Evolutionary conservation across 2,113 vertebrate genomes (phyloP).

Genomic region (Cynocephalus volans): DNA sequence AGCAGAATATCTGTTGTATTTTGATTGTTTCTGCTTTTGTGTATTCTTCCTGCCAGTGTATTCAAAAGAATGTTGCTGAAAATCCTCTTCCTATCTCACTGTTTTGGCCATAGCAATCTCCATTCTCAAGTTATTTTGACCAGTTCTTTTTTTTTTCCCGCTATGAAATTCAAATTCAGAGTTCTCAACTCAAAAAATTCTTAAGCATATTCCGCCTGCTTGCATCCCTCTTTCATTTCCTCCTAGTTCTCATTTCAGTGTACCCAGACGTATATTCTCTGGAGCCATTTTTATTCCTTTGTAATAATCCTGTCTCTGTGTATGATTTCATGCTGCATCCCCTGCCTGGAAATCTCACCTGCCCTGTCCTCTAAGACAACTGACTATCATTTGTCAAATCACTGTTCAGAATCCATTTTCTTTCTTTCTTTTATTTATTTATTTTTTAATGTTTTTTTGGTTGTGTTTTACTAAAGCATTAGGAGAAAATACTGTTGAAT

Average conservation of each 20-base stretch:
- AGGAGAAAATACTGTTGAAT: slow-evolving; percentile 56
- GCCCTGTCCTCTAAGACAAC: slow-evolving; percentile 46
- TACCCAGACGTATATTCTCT: slow-evolving; percentile 19
- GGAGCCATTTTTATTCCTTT: slow-evolving; percentile 63
- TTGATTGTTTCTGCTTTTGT: slow-evolving; percentile 63
- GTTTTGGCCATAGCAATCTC: neutral
- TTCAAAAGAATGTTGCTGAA: slow-evolving; percentile 37
- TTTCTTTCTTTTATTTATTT: neutral
- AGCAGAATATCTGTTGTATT: slow-evolving; percentile 28
- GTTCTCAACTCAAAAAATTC: slow-evolving; percentile 57
- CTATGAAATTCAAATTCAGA: slow-evolving; percentile 58
- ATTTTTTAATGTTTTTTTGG: neutral
- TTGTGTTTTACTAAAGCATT: neutral
- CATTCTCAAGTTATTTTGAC: slow-evolving; percentile 53
- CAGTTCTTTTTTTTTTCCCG: slow-evolving; percentile 26
- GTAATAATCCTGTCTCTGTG: slow-evolving; percentile 44
- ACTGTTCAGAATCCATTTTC: slow-evolving; percentile 38
- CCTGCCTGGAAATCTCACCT: slow-evolving; percentile 50
- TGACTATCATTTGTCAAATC: slow-evolving; percentile 57
- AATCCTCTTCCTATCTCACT: slow-evolving; percentile 24
- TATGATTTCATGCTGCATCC: slow-evolving; percentile 29
- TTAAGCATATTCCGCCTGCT: slow-evolving; percentile 32
- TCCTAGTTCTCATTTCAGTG: slow-evolving; percentile 62
- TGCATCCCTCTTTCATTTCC: slow-evolving; percentile 53
- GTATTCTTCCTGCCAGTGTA: neutral